A percentile compares a stretch with the other conserved stretches of the same genome.
These are phyloP conservation scores for Nomada hirtipes DNA, from an alignment of 2,888 invertebrate genomes.

Conservation along the genomic window DNA sequence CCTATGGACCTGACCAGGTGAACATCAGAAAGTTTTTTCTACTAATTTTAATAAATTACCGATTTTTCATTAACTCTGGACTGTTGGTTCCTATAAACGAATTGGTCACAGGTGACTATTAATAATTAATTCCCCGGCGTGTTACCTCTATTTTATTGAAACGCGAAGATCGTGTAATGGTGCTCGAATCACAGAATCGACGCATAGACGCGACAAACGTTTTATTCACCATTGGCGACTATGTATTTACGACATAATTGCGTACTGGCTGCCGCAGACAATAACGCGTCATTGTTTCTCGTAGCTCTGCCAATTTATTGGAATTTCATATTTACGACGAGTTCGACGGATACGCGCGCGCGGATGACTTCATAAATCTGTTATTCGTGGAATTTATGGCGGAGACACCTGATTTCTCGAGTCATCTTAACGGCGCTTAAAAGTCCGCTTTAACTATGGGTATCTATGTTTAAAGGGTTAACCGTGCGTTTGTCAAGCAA, in stretches of 20 bases:
- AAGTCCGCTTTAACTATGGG: background rate
- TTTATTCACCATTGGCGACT: background rate
- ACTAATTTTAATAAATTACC: constrained; percentile 63
- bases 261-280: constrained; percentile 2
- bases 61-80: constrained; percentile 38
- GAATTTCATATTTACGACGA: constrained; percentile 33
- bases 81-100: constrained; percentile 56
- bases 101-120: constrained; percentile 57
- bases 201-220: background rate
- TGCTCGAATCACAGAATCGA: background rate
- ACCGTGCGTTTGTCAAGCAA: background rate
- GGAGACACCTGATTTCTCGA: constrained; percentile 32
- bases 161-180: too few relatives aligned
- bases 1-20: constrained; percentile 30
- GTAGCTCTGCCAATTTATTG: constrained; percentile 16
- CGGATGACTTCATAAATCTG: constrained; percentile 35
- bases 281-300: constrained; percentile 30
- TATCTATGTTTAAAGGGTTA: background rate
- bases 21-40: constrained; percentile 41
- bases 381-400: constrained; percentile 32
- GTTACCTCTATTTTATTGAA: background rate
- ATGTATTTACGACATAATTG: constrained; percentile 21
- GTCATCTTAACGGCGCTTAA: constrained; percentile 13
- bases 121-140: constrained; percentile 38
- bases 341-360: background rate